Evolutionary conservation across 2,797 vertebrate genomes (phyloP), one percentile per base, ranked within the genome.

Genomic region (Chiloscyllium punctatum): DNA sequence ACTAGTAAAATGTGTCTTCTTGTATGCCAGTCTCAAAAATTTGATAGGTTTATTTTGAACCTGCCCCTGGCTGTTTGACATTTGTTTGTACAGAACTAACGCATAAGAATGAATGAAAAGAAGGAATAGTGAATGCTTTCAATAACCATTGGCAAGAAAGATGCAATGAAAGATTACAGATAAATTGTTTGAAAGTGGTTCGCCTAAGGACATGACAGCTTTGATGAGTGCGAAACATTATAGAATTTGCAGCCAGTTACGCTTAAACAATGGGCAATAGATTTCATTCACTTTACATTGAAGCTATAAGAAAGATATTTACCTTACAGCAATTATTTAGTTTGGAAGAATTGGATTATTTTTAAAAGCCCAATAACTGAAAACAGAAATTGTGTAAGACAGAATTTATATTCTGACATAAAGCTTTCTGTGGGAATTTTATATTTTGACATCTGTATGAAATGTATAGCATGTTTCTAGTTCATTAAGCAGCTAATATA

Each of bases 221-320:
- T 33, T 51, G 69, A 95, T 18, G 42, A 77, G 48, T 95, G 42
- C 21, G 30, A 74, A 66, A 91, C 62, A 66, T 91, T 91, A n/a
- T 77, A 53, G 69, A 77, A 71, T 95, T 95, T 95, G 16, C 72
- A 95, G 15, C 71, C 23, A 30, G 27, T 8, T 66, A 33, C n/a
- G 72, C 88, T 66, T 33, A 95, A 95, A 95, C 48, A 77, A 23
- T 33, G 88, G 30, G 74, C 51, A 77, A 30, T 77, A 27, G 27
- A 95, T 95, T 77, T n/a, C 94, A 95, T 51, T 51, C 62, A 95
- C 33, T 77, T 77, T 51, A 5, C 88, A 21, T 91, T 91, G 88
- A 30, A 91, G 66, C 53, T 91, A 51, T 30, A 51, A 95, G 71
- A 74, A 2, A 53, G 13, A 30, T n/a, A 69, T 66, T 77, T 77